Evolutionary conservation across 2,888 invertebrate species (phyloP).

Genomic region (Hedychridium roseum): DNA sequence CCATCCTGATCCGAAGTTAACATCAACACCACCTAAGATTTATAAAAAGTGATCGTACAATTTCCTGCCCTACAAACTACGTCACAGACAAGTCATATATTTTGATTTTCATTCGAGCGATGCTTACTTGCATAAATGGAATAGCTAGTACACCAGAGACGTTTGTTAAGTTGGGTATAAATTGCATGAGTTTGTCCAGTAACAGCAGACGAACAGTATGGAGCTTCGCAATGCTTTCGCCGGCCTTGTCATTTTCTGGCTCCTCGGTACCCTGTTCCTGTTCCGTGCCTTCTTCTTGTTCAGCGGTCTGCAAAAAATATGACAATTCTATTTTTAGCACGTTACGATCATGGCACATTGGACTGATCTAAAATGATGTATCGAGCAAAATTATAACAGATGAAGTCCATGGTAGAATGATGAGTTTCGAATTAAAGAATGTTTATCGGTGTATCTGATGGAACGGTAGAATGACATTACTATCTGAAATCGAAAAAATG

Average conservation of each 20-base stretch:
- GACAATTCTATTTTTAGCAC: too few relatives aligned
- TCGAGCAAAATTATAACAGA: too few relatives aligned
- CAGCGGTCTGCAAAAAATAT: conserved; percentile 40
- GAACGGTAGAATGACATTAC: too few relatives aligned
- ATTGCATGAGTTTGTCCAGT: conserved; percentile 78
- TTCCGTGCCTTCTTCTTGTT: conserved; percentile 51
- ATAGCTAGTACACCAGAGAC: conserved; percentile 87
- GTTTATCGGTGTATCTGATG: too few relatives aligned
- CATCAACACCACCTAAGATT: conserved; percentile 81
- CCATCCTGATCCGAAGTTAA: conserved; percentile 89
- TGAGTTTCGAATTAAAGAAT: too few relatives aligned
- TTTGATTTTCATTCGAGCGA: too few relatives aligned
- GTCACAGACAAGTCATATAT: too few relatives aligned
- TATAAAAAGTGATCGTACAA: not conserved
- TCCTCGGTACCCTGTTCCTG: conserved; percentile 56
- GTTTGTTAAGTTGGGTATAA: conserved; percentile 77
- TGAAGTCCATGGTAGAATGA: too few relatives aligned
- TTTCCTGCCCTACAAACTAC: conserved; percentile 1
- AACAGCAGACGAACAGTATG: conserved; percentile 76
- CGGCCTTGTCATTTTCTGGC: conserved; percentile 57
- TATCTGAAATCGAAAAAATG: too few relatives aligned
- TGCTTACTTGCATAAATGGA: conserved; percentile 90
- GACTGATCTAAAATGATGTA: too few relatives aligned
- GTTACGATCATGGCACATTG: too few relatives aligned
- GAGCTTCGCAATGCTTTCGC: conserved; percentile 66